phyloP scores from a whole-genome alignment of 2,113 vertebrate species.

The Pelecanoides urinatrix region DNA sequence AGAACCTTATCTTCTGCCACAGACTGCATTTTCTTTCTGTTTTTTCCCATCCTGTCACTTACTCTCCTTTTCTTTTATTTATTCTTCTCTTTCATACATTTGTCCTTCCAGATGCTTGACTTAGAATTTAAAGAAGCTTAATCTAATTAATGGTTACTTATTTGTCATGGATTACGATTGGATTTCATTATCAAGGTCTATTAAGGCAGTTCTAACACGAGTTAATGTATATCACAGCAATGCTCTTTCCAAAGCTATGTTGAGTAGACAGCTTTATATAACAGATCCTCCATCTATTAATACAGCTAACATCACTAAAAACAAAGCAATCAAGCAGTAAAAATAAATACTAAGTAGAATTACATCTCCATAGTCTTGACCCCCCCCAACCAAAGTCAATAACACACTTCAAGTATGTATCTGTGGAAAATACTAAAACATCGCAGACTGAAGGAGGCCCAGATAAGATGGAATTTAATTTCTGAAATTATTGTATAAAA shows the following conservation, averaged over 20 bases:
- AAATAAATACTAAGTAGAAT: not conserved
- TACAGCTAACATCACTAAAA: not conserved
- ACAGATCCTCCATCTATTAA: not conserved
- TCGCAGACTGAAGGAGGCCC: not conserved
- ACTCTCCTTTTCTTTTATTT: not conserved
- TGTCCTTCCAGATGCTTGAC: not conserved
- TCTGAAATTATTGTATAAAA: not conserved
- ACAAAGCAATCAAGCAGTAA: not conserved
- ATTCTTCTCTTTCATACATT: not conserved
- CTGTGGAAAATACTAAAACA: not conserved
- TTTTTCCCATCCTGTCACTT: not conserved
- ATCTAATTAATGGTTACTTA: not conserved
- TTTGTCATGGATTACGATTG: not conserved
- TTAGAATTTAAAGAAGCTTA: not conserved
- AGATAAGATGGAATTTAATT: not conserved
- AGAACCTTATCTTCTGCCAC: not conserved
- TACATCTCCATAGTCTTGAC: not conserved
- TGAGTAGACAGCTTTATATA: not conserved
- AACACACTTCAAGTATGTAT: not conserved
- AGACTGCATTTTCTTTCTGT: not conserved
- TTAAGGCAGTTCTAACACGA: not conserved
- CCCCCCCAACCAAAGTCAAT: not conserved
- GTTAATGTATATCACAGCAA: not conserved
- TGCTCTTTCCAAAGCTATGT: not conserved
- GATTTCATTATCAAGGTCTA: not conserved